Base-by-base conservation (phyloP, 2,797 vertebrate genomes). In the Sternarchorhynchus goeldii region DNA sequence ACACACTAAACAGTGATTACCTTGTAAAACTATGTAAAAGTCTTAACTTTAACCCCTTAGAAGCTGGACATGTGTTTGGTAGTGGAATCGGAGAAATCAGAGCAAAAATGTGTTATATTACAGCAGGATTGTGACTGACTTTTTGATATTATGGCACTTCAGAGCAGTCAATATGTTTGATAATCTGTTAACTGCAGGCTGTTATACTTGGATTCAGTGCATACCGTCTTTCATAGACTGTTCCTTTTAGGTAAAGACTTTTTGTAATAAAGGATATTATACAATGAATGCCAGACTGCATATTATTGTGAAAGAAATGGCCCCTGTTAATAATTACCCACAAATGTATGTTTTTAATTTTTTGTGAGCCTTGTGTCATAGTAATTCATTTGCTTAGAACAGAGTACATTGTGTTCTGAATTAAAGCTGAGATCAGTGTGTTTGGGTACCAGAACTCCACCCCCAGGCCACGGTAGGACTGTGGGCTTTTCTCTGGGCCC, bases 271-370 rank as follows among this genome's bases (percentile, higher is more conserved):
- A 29, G 31, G 29, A 59, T 36, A 45, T 18, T n/a, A 57, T 31
- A 17, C 41, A 67, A 25, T 73, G 66, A 67, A 14, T 21, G 3
- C 56, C 6, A 41, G 17, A 63, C 16, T 72, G 55, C 14, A 50
- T 58, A 67, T 59, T 50, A 3, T 58, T 45, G 7, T 66, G 21
- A 59, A 53, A 59, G 62, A 65, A 31, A 50, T 50, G 21, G 32
- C 2, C 39, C n/a, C 34, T n/a, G 62, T 34, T 64, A 66, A 64
- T 58, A 64, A 66, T 73, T 73, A 78, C 64, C 65, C 70, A 34
- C 57, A 16, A 73, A 32, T 50, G 36, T 45, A 50, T 50, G 45
- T 14, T 50, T 50, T 50, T 50, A 10, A 50, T 32, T 56, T 73
- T 60, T 41, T 75, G 57, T 41, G 8, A 53, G 39, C n/a, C 36